Percentiles rank a stretch among this genome's conserved stretches.
Conservation (phyloP, 2,888 invertebrate genomes). For the Conus canariensis region DNA sequence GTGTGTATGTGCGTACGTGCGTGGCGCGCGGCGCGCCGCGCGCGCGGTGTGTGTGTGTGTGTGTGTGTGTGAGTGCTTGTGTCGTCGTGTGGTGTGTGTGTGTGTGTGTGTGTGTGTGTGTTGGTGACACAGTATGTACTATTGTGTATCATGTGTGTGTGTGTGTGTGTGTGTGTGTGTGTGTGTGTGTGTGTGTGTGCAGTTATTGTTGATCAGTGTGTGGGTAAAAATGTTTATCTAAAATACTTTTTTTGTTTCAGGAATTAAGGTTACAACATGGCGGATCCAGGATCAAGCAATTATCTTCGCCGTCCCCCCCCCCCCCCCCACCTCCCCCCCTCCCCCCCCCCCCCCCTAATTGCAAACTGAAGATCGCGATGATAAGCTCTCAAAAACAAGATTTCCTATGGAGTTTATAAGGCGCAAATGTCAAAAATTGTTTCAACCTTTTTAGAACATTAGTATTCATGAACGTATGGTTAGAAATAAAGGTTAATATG, state of each 20-base stretch:
- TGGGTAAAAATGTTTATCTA: not conserved
- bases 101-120: no score
- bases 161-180: not conserved
- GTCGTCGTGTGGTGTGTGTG: no score
- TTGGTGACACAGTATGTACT: no score
- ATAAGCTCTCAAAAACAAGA: conserved; percentile 16
- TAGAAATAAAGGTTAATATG: no score
- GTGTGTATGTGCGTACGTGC: no score
- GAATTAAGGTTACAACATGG: not conserved
- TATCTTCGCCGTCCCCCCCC: no score
- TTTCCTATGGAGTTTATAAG: conserved; percentile 32
- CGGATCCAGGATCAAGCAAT: not conserved
- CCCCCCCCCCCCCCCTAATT: not conserved
- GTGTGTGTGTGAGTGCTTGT: no score
- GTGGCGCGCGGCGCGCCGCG: no score
- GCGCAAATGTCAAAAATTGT: conserved; percentile 32
- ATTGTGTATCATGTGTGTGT: no score
- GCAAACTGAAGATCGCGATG: conserved; percentile 17
- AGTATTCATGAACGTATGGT: no score
- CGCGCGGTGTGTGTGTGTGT: no score
- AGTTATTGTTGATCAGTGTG: not conserved
- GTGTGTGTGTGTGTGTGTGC: not conserved
- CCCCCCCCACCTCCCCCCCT: no score
- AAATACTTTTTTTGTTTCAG: not conserved
- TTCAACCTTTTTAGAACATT: conserved; percentile 33